A percentile compares a stretch with the other conserved stretches of the same genome.
Conservation (phyloP, 2,888 invertebrate species). For the Scrobipalpa costella region DNA sequence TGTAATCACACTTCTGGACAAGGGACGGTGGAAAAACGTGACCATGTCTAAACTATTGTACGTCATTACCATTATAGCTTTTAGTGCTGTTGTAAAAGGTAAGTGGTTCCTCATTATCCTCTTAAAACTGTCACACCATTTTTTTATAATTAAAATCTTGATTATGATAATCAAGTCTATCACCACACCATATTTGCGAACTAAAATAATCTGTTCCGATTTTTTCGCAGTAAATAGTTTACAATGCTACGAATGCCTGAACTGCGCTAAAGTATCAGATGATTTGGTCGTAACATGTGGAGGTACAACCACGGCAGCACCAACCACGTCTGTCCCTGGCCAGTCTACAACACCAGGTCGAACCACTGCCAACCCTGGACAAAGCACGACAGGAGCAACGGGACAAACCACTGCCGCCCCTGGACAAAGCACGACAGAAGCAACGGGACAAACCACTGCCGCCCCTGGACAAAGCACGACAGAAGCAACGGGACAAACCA, state of each 20-base stretch:
- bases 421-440: neutral
- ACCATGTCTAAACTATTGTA: conserved; percentile 2
- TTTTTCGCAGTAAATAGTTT: conserved; percentile 46
- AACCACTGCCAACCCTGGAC: no score
- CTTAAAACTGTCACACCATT: no score
- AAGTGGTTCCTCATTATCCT: neutral
- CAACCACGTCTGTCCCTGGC: neutral
- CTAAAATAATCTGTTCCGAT: conserved; percentile 9
- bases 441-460: no score
- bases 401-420: neutral
- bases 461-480: no score
- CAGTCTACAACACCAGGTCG: neutral
- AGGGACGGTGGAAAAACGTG: neutral
- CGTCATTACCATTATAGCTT: neutral
- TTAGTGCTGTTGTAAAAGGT: conserved; percentile 1
- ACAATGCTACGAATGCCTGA: conserved; percentile 46
- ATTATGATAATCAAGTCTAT: no score
- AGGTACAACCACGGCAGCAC: conserved; percentile 25
- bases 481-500: no score
- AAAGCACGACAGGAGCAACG: neutral
- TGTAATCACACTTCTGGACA: neutral
- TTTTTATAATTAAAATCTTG: no score
- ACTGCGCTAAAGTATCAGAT: conserved; percentile 39
- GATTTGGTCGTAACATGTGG: conserved; percentile 40
- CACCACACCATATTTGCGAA: no score